phyloP scores from a whole-genome alignment of 1,140 invertebrate genomes.

The Diorhabda elongata region DNA sequence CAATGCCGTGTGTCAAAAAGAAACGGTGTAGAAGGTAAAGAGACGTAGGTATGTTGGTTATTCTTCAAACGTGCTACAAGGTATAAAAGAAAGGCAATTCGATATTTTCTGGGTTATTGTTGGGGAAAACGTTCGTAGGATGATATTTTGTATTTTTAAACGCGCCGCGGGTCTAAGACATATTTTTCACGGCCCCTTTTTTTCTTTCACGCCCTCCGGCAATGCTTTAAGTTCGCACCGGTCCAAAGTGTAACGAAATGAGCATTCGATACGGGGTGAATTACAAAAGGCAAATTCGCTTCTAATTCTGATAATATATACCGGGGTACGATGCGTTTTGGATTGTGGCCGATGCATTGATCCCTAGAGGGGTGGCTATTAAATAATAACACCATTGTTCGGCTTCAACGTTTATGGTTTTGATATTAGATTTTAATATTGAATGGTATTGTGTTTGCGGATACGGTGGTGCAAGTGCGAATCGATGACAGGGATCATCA shows the following conservation, averaged over 20 bases:
- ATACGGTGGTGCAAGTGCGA: conserved; percentile 4
- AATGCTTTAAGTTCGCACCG: conserved; percentile 14
- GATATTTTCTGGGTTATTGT: too few relatives aligned
- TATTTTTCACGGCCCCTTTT: too few relatives aligned
- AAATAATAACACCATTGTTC: conserved; percentile 17
- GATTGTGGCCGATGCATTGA: neutral
- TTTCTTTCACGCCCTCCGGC: neutral
- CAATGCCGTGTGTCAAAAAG: too few relatives aligned
- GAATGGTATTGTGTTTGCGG: conserved; percentile 7
- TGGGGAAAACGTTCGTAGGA: too few relatives aligned
- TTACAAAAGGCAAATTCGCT: conserved; percentile 7
- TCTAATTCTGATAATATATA: conserved; percentile 3
- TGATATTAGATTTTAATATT: conserved; percentile 8
- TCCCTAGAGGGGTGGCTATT: conserved; percentile 4
- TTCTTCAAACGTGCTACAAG: too few relatives aligned
- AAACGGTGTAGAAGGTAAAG: too few relatives aligned
- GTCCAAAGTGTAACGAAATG: conserved; percentile 31
- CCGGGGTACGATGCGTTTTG: neutral
- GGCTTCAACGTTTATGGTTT: conserved; percentile 9
- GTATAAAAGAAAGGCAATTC: too few relatives aligned
- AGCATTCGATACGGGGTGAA: conserved; percentile 32
- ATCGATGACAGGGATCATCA: neutral
- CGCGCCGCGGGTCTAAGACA: too few relatives aligned
- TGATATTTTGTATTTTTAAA: too few relatives aligned
- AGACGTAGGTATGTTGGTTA: too few relatives aligned